Evolutionary conservation across 2,113 vertebrate genomes (phyloP), one percentile per base, ranked within the genome.

Genomic region (Gymnogyps californianus): DNA sequence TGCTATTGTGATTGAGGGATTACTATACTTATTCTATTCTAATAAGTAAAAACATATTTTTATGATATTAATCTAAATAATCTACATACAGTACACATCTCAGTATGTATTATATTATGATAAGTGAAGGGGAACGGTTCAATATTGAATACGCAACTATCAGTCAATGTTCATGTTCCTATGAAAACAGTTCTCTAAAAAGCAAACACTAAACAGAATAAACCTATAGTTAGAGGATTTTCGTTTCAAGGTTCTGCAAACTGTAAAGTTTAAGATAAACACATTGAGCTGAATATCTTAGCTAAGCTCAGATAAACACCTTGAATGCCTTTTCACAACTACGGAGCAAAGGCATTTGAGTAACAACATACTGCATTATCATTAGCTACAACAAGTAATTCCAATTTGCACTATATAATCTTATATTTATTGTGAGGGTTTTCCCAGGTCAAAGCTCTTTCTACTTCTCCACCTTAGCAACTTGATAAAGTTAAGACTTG

Each of bases 401-500:
- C 47, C 65, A 34, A 32, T 64, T 72, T 71, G 57, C 65, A n/a
- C 28, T 62, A 4, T 28, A 54, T 59, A 24, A 75, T 55, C 57
- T 82, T 32, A 21, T 25, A 32, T 20, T 97, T 80, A 96, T 87
- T 97, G 78, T 49, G 96, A 88, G 19, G 96, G 75, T 90, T 98
- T 98, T 47, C 97, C 98, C 62, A 99, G 52, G 47, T 98, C 98
- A 82, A 99, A 99, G 91, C 98, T 99, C 96, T 98, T 98, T 46
- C 98, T 98, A 79, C 98, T 99, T 90, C 98, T 99, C 98, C 98
- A 99, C 79, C 98, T 96, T 72, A 99, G 95, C 83, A 99, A 93
- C 86, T 99, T 99, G 91, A 99, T 97, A 83, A 99, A 98, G 96
- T 98, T 99, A 85, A 99, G 98, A 83, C 98, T 99, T 90, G 99